These are phyloP conservation scores for Entomobrya proxima DNA, from an alignment of 2,888 invertebrate genomes.

Conservation along the genomic window DNA sequence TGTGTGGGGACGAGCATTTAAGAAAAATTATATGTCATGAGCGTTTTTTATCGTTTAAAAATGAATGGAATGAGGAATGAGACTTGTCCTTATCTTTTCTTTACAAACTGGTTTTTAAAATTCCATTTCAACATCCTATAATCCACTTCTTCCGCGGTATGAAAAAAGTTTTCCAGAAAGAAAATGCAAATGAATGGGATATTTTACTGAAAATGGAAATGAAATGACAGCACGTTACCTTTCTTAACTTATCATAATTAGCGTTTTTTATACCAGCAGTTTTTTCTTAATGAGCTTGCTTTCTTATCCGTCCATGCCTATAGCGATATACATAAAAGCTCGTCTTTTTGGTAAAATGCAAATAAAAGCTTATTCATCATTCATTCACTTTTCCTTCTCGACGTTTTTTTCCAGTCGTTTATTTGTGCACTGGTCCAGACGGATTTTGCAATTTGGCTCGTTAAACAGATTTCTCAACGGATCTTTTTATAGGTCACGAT, in stretches of 20 bases:
- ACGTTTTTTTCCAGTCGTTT: too few relatives aligned
- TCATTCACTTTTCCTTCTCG: too few relatives aligned
- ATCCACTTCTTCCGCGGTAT: neutral
- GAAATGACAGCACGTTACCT: neutral
- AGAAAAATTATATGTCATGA: neutral
- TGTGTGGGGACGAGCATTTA: too few relatives aligned
- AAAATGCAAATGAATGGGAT: neutral
- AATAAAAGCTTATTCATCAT: too few relatives aligned
- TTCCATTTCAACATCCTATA: neutral
- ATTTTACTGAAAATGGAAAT: neutral
- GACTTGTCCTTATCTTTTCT: neutral
- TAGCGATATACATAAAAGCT: too few relatives aligned
- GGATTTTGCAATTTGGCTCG: too few relatives aligned
- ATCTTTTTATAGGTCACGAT: neutral
- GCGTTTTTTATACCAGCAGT: neutral
- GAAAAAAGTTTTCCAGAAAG: neutral
- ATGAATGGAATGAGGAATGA: neutral
- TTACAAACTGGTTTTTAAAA: conserved; percentile 1
- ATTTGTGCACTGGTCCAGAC: too few relatives aligned
- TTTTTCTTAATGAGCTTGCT: too few relatives aligned
- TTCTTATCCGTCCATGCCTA: too few relatives aligned
- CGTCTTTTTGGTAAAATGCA: too few relatives aligned
- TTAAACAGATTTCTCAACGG: too few relatives aligned
- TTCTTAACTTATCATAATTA: neutral
- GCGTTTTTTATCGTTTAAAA: neutral